Conservation (phyloP, 2,113 vertebrate species). For the Pluvianellus socialis region DNA sequence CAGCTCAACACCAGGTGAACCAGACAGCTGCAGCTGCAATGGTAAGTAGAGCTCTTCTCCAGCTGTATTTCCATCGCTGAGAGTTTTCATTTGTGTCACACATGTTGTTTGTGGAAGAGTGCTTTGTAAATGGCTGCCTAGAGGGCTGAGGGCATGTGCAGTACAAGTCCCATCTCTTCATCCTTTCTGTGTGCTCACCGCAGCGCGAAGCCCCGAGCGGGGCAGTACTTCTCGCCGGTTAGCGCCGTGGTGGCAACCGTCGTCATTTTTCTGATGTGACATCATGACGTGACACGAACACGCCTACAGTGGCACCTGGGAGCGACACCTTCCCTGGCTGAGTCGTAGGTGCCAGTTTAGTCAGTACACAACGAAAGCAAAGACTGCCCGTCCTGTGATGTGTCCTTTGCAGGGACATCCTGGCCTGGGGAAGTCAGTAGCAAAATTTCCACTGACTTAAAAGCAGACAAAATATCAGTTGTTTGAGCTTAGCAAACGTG, state of each 20-base stretch:
- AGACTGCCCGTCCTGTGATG: neutral
- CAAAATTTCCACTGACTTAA: neutral
- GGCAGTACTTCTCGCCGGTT: neutral
- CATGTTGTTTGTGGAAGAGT: neutral
- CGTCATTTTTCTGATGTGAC: neutral
- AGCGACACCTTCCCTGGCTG: neutral
- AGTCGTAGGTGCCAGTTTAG: neutral
- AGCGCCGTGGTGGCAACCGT: neutral
- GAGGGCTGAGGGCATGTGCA: constrained; percentile 10
- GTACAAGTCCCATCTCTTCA: neutral
- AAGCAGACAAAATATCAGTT: neutral
- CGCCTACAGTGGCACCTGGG: neutral
- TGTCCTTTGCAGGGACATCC: neutral
- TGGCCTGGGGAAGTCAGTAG: neutral
- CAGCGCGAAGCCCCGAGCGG: neutral
- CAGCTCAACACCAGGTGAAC: constrained; percentile 94
- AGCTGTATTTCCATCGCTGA: neutral
- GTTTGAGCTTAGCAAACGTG: neutral
- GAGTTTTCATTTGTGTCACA: neutral
- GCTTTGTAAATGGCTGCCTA: constrained; percentile 20
- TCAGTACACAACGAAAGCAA: neutral
- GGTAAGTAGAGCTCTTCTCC: constrained; percentile 78
- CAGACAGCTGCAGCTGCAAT: constrained; percentile 85
- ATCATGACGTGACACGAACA: neutral
- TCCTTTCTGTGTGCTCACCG: neutral